Base-by-base conservation (phyloP, 2,888 invertebrate genomes). In the Ceratothoa steindachneri region DNA sequence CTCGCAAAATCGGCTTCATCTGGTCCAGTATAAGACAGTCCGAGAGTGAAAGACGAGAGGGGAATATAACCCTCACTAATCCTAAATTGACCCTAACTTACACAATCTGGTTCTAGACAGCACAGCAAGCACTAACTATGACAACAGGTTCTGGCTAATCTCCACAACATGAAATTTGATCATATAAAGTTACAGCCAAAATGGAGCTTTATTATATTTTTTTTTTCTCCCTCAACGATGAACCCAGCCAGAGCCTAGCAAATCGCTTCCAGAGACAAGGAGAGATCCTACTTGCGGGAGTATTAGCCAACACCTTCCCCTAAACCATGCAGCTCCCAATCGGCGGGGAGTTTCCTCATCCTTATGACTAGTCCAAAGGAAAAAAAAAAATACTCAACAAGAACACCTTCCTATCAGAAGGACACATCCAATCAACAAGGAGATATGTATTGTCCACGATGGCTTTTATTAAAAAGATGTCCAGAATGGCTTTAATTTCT, bases 101-200 rank as follows among this genome's bases (percentile, higher is more conserved):
- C 52, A 41, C 53, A 66, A 65, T 70, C 68, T 60, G 67, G 65
- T 55, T 71, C 76, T 76, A 76, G 67, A 76, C 73, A 76, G 73
- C 76, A 76, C 76, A 76, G 76, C 73, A 72, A 75, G 75, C 73
- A 73, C 76, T 76, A 76, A 73, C 71, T 73, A 76, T 60, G 24
- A n/a, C n/a, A 60, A 60, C 60, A 60, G 19, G 27, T 60, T 22
- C 60, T 24, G 60, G 60, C 60, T 60, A 60, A 60, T 24, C 60
- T 24, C 22, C 60, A 41, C 41, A 41, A 41, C 41, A 41, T 41
- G 5, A 41, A 41, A 15, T 41, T 41, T 41, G 7, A 41, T 41
- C 41, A 41, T n/a, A n/a, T n/a, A n/a, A n/a, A 41, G 15, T 41
- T 41, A 9, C 41, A 41, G 41, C 41, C 41, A 41, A 41, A 41